A percentile compares a stretch with the other conserved stretches of the same genome.
Evolutionary conservation across 2,888 invertebrate genomes (phyloP).

Genomic region (Melieria omissa): DNA sequence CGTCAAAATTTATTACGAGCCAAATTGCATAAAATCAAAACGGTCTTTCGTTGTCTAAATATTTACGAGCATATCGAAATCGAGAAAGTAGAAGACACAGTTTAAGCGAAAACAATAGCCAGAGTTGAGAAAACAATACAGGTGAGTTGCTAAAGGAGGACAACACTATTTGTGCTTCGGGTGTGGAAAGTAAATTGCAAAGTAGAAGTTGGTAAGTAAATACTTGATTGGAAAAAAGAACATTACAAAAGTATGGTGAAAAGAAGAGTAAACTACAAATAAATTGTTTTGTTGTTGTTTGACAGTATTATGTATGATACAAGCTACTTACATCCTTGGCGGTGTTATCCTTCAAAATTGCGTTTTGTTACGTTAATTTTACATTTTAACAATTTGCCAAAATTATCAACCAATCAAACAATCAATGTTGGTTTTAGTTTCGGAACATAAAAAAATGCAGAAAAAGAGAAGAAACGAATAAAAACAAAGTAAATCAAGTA

Average conservation of each 20-base stretch:
- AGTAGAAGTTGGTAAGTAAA: background rate
- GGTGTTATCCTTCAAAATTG: constrained; percentile 58
- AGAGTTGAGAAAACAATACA: constrained; percentile 4
- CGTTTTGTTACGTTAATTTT: constrained; percentile 34
- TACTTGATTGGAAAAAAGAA: background rate
- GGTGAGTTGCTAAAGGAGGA: background rate
- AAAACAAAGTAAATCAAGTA: constrained; percentile 31
- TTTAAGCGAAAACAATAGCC: background rate
- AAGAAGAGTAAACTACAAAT: constrained; percentile 10
- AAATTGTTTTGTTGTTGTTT: background rate
- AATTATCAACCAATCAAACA: constrained; percentile 37
- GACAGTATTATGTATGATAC: background rate
- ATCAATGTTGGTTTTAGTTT: constrained; percentile 28
- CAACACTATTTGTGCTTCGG: background rate
- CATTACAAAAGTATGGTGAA: background rate
- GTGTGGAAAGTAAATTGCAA: background rate
- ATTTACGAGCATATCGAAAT: too few species aligned
- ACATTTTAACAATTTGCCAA: constrained; percentile 26
- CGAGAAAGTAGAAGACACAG: background rate
- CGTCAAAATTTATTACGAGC: too few species aligned
- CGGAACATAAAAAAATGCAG: constrained; percentile 36
- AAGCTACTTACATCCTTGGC: constrained; percentile 65
- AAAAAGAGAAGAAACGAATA: constrained; percentile 40
- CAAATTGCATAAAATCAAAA: too few species aligned
- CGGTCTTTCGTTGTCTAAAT: too few species aligned